Conservation (phyloP, 2,797 vertebrate species). For the Benthosema pterotum region DNA sequence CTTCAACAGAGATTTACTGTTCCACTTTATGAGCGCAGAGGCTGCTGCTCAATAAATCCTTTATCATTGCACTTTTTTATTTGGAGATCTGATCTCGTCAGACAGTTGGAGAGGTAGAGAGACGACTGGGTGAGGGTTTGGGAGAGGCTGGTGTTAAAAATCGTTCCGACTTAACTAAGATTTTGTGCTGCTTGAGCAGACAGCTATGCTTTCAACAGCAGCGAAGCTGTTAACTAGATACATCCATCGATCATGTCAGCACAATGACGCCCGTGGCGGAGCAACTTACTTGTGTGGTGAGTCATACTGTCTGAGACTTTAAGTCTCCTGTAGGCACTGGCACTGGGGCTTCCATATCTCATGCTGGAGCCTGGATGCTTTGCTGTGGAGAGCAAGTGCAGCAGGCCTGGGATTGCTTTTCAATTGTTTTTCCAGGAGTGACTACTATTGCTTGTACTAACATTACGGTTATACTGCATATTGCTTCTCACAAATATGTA, state of each 20-base stretch:
- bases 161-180: constrained; percentile 25
- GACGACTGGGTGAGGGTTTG: too few relatives aligned
- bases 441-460: too few relatives aligned
- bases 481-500: too few relatives aligned
- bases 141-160: constrained; percentile 29
- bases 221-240: constrained; percentile 3
- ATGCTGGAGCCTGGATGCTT: constrained; percentile 7
- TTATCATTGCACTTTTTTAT: constrained; percentile 64
- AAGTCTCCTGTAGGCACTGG: neutral
- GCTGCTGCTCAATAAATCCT: constrained; percentile 67
- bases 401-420: constrained; percentile 25
- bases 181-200: constrained; percentile 22
- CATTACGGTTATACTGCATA: too few relatives aligned
- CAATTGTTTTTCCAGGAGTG: constrained; percentile 18
- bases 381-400: constrained; percentile 9
- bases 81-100: constrained; percentile 58
- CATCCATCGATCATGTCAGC: constrained; percentile 26
- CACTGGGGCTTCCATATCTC: constrained; percentile 12
- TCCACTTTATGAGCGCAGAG: constrained; percentile 58
- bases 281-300: constrained; percentile 37
- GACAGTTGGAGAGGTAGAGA: constrained; percentile 26
- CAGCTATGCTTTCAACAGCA: neutral
- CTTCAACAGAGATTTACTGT: constrained; percentile 65
- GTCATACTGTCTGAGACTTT: constrained; percentile 20
- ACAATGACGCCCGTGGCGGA: constrained; percentile 24